A percentile compares a stretch with the other conserved stretches of the same genome.
phyloP scores from a whole-genome alignment of 1,140 invertebrate species.

The Leucophenga varia region DNA sequence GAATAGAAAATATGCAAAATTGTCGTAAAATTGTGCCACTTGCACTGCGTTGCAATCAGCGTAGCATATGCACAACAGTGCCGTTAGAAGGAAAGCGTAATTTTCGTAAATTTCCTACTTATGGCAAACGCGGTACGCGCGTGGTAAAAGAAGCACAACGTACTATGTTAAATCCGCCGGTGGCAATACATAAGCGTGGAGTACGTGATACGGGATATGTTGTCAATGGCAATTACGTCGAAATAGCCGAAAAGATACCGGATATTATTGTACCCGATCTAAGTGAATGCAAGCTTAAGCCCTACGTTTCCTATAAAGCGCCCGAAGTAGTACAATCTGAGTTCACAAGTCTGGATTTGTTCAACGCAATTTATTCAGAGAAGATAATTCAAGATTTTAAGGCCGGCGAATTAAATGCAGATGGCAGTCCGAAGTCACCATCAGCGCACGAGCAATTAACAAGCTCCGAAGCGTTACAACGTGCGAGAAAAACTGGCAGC shows the following conservation, averaged over 20 bases:
- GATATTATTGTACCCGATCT: constrained; percentile 91
- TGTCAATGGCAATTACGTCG: constrained; percentile 62
- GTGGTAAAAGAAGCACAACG: constrained; percentile 65
- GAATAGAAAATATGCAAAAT: constrained; percentile 38
- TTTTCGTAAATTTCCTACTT: constrained; percentile 74
- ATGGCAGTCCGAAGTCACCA: constrained; percentile 71
- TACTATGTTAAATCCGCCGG: constrained; percentile 61
- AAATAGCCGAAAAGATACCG: constrained; percentile 86
- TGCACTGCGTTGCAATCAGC: constrained; percentile 32
- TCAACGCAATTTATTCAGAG: constrained; percentile 76
- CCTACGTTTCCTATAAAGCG: constrained; percentile 88
- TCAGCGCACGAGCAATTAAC: constrained; percentile 71
- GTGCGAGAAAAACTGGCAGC: constrained; percentile 72
- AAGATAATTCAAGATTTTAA: constrained; percentile 82
- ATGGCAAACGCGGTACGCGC: constrained; percentile 72
- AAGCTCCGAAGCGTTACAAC: constrained; percentile 68
- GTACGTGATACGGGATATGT: constrained; percentile 65
- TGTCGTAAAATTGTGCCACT: constrained; percentile 35
- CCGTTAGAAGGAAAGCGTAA: constrained; percentile 70
- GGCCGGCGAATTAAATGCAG: constrained; percentile 66
- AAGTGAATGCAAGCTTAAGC: constrained; percentile 77
- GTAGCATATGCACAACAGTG: constrained; percentile 64
- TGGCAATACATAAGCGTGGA: constrained; percentile 68
- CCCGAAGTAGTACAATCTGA: constrained; percentile 73
- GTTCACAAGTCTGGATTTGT: constrained; percentile 83